Evolutionary conservation across 2,888 invertebrate species (phyloP), one percentile per base, ranked within the genome.

Genomic region (Nysson spinosus): DNA sequence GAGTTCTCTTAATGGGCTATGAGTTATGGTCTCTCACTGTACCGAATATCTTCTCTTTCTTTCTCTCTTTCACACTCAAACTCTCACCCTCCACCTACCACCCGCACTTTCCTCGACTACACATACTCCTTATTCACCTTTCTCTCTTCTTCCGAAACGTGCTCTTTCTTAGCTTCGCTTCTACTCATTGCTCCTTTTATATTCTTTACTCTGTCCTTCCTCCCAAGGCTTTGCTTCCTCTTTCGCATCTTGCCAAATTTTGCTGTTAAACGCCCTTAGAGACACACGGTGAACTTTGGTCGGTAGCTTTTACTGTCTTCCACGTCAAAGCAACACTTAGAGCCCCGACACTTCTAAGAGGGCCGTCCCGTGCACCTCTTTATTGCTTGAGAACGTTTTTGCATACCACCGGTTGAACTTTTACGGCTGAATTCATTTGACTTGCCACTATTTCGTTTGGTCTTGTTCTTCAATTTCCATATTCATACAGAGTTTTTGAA

Each of bases 1-100:
- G 78, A 78, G 79, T 68, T 75, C 78, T 75, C 83, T 83, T 86
- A 86, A 85, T 85, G 84, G 85, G 81, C 81, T 82, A 84, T 85
- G 85, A 86, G 83, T 86, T 85, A 86, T 84, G 80, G 69, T 60
- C 69, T 44, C 61, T 77, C 69, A 67, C 73, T 69, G 42, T 14
- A 40, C 50, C 56, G 65, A 35, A 62, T 54, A 63, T 46, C 52
- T 44, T 44, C 35, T 20, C 22, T 32, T 55, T 46, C 24, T 7
- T 24, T 24, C 35, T 26, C 14, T 39, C 42, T 65, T 24, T 39
- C 54, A 30, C 54, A n/a, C n/a, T n/a, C n/a, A n/a, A n/a, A n/a
- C n/a, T n/a, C n/a, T n/a, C n/a, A n/a, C n/a, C n/a, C n/a, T n/a
- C n/a, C n/a, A n/a, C n/a, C n/a, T n/a, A n/a, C n/a, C n/a, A n/a